Percentiles rank a stretch among this genome's conserved stretches.
Conservation (phyloP, 2,113 vertebrate species). For the Aleadryas rufinucha region DNA sequence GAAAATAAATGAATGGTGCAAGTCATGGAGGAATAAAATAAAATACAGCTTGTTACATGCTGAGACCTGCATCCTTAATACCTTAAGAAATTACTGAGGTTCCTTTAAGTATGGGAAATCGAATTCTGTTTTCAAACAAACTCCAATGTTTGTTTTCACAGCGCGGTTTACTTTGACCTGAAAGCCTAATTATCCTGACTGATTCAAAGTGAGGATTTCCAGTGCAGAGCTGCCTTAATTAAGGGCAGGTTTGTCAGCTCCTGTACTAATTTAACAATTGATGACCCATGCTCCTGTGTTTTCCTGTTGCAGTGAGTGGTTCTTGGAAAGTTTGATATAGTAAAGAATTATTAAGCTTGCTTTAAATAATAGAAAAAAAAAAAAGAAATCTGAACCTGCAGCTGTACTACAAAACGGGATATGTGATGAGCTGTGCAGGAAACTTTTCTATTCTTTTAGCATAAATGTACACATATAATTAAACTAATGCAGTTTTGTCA, state of each 20-base stretch:
- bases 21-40: background rate
- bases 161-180: conserved; percentile 5
- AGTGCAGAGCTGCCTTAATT: conserved; percentile 38
- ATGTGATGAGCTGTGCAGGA: background rate
- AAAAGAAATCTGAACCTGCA: background rate
- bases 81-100: conserved; percentile 56
- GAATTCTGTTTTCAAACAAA: conserved; percentile 66
- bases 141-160: conserved; percentile 48
- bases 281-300: background rate
- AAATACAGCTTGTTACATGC: conserved; percentile 5
- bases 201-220: conserved; percentile 57
- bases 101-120: conserved; percentile 47
- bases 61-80: conserved; percentile 49
- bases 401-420: background rate
- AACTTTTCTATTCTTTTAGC: background rate
- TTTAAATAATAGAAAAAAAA: background rate
- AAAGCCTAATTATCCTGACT: conserved; percentile 52
- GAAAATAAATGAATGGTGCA: background rate
- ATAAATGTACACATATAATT: background rate
- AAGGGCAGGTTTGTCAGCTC: conserved; percentile 37
- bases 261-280: conserved; percentile 16
- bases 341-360: background rate
- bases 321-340: background rate
- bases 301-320: background rate
- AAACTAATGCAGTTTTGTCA: background rate